Percentiles rank a stretch among this genome's conserved stretches.
Conservation (phyloP, 2,797 vertebrate species). For the Eupleurogrammus muticus region DNA sequence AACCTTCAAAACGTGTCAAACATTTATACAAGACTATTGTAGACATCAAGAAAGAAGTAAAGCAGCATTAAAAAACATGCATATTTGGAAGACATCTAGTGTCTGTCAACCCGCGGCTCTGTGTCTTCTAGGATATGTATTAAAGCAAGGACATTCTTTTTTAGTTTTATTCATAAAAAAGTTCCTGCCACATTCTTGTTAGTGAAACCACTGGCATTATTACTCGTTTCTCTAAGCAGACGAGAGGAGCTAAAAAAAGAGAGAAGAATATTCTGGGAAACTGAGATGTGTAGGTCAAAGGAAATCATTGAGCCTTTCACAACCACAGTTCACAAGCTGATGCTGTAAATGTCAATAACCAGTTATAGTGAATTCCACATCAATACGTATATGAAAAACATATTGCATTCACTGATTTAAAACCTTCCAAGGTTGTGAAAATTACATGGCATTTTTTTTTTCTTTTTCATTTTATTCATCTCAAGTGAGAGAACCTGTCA, state of each 20-base stretch:
- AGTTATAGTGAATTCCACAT: conserved; percentile 38
- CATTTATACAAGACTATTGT: not conserved
- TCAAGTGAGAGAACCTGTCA: conserved; percentile 42
- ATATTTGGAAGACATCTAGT: too few relatives aligned
- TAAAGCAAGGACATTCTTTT: conserved; percentile 19
- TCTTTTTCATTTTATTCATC: conserved; percentile 34
- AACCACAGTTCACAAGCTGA: conserved; percentile 45
- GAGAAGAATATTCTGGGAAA: conserved; percentile 53
- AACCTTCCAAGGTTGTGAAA: conserved; percentile 63
- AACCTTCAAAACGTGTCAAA: conserved; percentile 16
- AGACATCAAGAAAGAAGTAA: too few relatives aligned
- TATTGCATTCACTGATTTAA: conserved; percentile 47
- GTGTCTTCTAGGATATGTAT: too few relatives aligned
- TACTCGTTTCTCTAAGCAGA: conserved; percentile 32
- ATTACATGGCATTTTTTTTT: conserved; percentile 38
- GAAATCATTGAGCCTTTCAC: conserved; percentile 64
- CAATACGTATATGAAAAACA: conserved; percentile 27
- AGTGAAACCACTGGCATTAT: conserved; percentile 30
- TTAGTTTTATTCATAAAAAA: conserved; percentile 43
- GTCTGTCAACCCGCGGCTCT: conserved; percentile 7
- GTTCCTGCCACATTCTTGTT: conserved; percentile 28
- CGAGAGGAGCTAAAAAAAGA: conserved; percentile 25
- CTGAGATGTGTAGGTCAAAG: conserved; percentile 48
- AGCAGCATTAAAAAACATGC: not conserved
- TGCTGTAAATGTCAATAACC: conserved; percentile 49